Conservation (phyloP, 2,113 vertebrate genomes). For the Chrysochloris asiatica region DNA sequence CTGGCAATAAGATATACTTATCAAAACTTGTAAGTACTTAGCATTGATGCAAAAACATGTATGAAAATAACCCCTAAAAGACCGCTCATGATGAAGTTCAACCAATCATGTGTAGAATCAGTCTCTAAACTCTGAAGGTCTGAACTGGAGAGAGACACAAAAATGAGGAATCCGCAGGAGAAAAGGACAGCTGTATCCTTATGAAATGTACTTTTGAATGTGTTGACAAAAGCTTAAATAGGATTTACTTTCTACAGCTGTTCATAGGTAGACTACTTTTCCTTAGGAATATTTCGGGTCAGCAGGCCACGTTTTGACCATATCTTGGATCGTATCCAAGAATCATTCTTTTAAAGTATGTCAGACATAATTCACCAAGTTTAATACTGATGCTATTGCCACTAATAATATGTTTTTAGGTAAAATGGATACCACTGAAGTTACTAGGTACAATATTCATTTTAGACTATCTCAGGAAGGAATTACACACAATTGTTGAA, state of each 20-base stretch:
- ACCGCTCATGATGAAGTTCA: conserved; percentile 56
- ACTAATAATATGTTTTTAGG: conserved; percentile 60
- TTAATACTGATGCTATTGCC: conserved; percentile 63
- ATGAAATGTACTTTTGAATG: background rate
- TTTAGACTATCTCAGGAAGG: conserved; percentile 48
- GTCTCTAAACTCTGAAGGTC: conserved; percentile 19
- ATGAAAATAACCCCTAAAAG: conserved; percentile 67
- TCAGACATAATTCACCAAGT: conserved; percentile 50
- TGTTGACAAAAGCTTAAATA: conserved; percentile 18
- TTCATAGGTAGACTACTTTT: conserved; percentile 1
- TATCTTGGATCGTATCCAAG: conserved; percentile 4
- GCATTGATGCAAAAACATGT: conserved; percentile 60
- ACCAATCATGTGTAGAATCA: conserved; percentile 40
- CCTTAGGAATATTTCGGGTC: no score
- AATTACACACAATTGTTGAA: conserved; percentile 16
- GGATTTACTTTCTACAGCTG: conserved; percentile 33
- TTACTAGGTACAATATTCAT: conserved; percentile 60
- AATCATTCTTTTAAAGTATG: conserved; percentile 34
- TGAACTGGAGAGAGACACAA: conserved; percentile 46
- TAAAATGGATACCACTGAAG: conserved; percentile 57
- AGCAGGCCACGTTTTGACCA: conserved; percentile 27
- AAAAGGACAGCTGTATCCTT: conserved; percentile 37
- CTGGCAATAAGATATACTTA: conserved; percentile 66
- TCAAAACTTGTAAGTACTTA: conserved; percentile 56
- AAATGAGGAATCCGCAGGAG: conserved; percentile 7